Evolutionary conservation across 2,888 invertebrate species (phyloP), one percentile per base, ranked within the genome.

Genomic region (Abrostola tripartita): DNA sequence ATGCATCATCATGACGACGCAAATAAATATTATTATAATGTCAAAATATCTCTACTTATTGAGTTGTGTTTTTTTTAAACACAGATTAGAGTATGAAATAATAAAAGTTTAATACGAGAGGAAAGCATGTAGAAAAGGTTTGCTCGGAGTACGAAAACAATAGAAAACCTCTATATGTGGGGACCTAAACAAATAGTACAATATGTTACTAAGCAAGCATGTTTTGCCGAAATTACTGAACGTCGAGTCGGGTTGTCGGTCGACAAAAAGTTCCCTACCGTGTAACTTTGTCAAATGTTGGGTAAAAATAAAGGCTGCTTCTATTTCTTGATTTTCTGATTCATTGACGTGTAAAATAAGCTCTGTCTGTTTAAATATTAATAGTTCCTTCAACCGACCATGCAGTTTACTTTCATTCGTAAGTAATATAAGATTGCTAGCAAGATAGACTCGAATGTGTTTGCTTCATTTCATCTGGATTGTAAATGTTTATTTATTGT

Each of bases 301-400:
- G 12, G 49, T 53, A 55, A 49, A 47, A 64, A 63, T 66, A 74
- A 57, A 53, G 55, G 69, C 64, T 51, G 47, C 60, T 63, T 65
- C 64, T 65, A 61, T 74, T 78, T 72, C 76, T 83, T 84, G 82
- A 88, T 88, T 88, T 88, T 87, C 86, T 85, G 85, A 84, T 61
- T 76, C 88, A 79, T 65, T 85, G 88, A 85, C 78, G 81, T 83
- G 84, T 83, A 84, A 86, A 88, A 88, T 86, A 84, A 82, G 84
- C 73, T 74, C 59, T 74, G 54, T 64, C 67, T 72, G 64, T 74
- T 81, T 79, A 83, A 84, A 84, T 81, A 81, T 76, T 75, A 78
- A 72, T 73, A 61, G 74, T 68, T 59, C 68, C 54, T 67, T 68
- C 64, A 71, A 61, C 62, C 67, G 51, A 55, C 47, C 64, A 50